Percentiles rank a stretch among this genome's conserved stretches.
These are phyloP conservation scores for Acheta domesticus DNA, from an alignment of 2,888 invertebrate genomes.

Conservation along the genomic window DNA sequence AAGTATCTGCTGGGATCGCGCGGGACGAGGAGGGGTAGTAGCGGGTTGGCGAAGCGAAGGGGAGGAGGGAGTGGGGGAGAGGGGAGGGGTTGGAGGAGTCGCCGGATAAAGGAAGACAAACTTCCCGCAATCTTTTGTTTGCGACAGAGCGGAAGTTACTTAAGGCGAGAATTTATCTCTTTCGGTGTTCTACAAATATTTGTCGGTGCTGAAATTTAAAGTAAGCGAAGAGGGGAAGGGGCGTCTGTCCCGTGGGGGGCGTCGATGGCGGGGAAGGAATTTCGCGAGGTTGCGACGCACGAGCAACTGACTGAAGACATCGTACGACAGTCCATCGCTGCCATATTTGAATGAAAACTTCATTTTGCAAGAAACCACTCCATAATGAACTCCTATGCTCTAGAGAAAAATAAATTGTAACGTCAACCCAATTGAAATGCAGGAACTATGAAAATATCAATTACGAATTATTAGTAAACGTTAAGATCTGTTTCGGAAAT, in stretches of 20 bases:
- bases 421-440: too few species aligned
- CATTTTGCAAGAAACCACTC: too few species aligned
- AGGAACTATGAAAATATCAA: too few species aligned
- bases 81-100: not conserved
- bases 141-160: conserved; percentile 18
- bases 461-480: too few species aligned
- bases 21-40: not conserved
- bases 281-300: too few species aligned
- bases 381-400: too few species aligned
- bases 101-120: conserved; percentile 2
- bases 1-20: not conserved
- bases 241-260: not conserved
- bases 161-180: conserved; percentile 18
- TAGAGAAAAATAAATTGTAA: too few species aligned
- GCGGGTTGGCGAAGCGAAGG: not conserved
- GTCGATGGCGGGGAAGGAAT: not conserved
- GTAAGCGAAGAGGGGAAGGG: not conserved
- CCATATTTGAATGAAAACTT: too few species aligned
- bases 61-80: not conserved
- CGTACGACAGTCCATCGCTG: too few species aligned
- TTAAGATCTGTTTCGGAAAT: too few species aligned
- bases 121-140: conserved; percentile 18
- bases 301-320: too few species aligned
- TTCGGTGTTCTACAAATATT: conserved; percentile 18
- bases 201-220: conserved; percentile 18